phyloP scores from a whole-genome alignment of 2,888 invertebrate genomes.

The Acleris cristana region DNA sequence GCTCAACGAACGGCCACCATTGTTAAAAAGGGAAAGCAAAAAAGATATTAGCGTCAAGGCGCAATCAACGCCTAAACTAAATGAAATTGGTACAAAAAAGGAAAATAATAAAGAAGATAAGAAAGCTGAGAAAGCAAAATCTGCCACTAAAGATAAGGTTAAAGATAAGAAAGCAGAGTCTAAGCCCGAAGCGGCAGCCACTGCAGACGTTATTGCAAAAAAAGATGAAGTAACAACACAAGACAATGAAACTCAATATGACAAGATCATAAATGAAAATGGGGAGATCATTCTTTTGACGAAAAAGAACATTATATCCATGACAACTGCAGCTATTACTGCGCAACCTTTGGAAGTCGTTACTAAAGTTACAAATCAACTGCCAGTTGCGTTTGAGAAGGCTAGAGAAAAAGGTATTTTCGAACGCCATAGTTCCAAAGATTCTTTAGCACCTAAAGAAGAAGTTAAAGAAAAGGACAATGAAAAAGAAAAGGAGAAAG shows the following conservation, averaged over 20 bases:
- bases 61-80: slow-evolving; percentile 63
- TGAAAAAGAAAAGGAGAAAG: slow-evolving; percentile 42
- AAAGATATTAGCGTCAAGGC: slow-evolving; percentile 63
- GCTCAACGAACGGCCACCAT: slow-evolving; percentile 68
- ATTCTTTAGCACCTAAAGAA: slow-evolving; percentile 72
- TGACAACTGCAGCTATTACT: slow-evolving; percentile 84
- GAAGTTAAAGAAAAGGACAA: slow-evolving; percentile 48
- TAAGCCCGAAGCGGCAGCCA: slow-evolving; percentile 42
- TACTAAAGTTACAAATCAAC: slow-evolving; percentile 81
- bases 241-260: slow-evolving; percentile 78
- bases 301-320: slow-evolving; percentile 80
- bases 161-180: slow-evolving; percentile 41
- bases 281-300: slow-evolving; percentile 75
- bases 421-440: slow-evolving; percentile 75
- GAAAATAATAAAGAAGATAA: slow-evolving; percentile 51
- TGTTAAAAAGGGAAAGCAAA: slow-evolving; percentile 63
- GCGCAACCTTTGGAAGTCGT: slow-evolving; percentile 82
- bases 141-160: slow-evolving; percentile 32
- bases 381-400: slow-evolving; percentile 76
- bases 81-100: slow-evolving; percentile 59
- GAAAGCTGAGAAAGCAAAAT: slow-evolving; percentile 41
- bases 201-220: slow-evolving; percentile 51
- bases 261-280: slow-evolving; percentile 70
- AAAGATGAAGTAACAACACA: slow-evolving; percentile 64
- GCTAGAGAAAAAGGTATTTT: slow-evolving; percentile 79